A percentile compares a stretch with the other conserved stretches of the same genome.
phyloP scores from a whole-genome alignment of 2,797 vertebrate genomes.

The Jordanella pulchra region DNA sequence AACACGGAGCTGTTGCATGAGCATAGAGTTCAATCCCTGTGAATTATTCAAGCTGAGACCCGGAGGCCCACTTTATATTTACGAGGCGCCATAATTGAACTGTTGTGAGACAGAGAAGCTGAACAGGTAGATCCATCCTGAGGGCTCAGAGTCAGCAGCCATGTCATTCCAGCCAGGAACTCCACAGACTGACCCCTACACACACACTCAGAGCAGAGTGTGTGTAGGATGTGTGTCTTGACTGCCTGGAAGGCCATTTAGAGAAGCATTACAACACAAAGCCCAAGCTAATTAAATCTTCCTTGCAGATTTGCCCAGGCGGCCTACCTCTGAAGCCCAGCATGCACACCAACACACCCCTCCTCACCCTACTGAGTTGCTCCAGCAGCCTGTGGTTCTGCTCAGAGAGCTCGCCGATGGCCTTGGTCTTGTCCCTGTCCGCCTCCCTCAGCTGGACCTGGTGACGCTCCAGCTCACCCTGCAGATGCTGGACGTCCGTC shows the following conservation, averaged over 20 bases:
- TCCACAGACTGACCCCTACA: neutral
- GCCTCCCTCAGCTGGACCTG: constrained; percentile 91
- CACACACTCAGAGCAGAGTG: no score
- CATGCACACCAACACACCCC: neutral
- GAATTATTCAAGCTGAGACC: constrained; percentile 57
- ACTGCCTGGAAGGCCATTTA: constrained; percentile 35
- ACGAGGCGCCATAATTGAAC: constrained; percentile 58
- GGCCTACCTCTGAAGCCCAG: constrained; percentile 23
- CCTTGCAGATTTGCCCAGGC: neutral
- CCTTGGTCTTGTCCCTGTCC: constrained; percentile 89
- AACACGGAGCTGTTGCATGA: constrained; percentile 56
- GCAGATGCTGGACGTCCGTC: constrained; percentile 92
- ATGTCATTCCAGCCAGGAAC: constrained; percentile 24
- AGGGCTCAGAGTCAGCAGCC: constrained; percentile 35
- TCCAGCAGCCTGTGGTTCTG: constrained; percentile 97
- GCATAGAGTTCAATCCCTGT: constrained; percentile 43
- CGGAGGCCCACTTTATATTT: constrained; percentile 49
- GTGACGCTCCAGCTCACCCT: constrained; percentile 92
- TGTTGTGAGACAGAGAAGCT: constrained; percentile 15
- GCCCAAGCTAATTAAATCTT: constrained; percentile 34
- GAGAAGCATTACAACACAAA: constrained; percentile 46
- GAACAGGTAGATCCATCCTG: constrained; percentile 1
- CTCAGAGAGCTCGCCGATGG: constrained; percentile 92
- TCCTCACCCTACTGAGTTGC: constrained; percentile 94
- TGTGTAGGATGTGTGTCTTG: no score